Evolutionary conservation across 2,888 invertebrate genomes (phyloP), one percentile per base, ranked within the genome.

Genomic region (Amphipyra berbera): DNA sequence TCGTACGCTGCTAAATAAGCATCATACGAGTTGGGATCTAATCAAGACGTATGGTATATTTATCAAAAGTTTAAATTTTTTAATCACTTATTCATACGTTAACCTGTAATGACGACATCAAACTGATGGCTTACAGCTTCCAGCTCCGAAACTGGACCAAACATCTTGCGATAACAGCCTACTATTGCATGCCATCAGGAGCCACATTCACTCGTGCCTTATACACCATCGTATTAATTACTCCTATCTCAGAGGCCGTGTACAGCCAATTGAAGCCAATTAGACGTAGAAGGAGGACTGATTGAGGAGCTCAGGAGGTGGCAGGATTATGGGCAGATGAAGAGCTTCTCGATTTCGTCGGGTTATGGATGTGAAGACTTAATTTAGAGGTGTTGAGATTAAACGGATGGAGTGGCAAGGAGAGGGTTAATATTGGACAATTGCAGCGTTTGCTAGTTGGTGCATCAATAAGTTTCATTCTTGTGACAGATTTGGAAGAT

Each of bases 181-280:
- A 50, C 48, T 59, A 49, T 60, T 61, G 61, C 73, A 59, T 50
- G 68, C 46, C 12, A 40, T 13, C 45, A 45, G 45, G 38, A 46
- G 44, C 40, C 55, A 33, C 61, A 38, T 42, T 21, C 14, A 40
- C 38, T 21, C 14, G 41, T 35, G 55, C 47, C 71, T 55, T 79
- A 61, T 66, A 37, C 42, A 46, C 49, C 74, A 78, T 72, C 82
- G 73, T 88, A 86, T 87, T 88, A 88, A 87, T 88, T 86, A 87
- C 84, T 79, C 81, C 64, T 84, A 90, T 90, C 88, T 82, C 71
- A 37, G 67, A 72, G 74, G 64, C 79, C 82, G 81, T 84, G 86
- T 83, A 73, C 62, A 79, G 76, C 79, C 88, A 89, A 89, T 90
- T 90, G 86, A 76, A 79, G 74, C 65, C 88, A 89, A 90, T 90